A percentile compares a stretch with the other conserved stretches of the same genome.
Conservation (phyloP, 1,140 invertebrate species). For the Helicoverpa armigera region DNA sequence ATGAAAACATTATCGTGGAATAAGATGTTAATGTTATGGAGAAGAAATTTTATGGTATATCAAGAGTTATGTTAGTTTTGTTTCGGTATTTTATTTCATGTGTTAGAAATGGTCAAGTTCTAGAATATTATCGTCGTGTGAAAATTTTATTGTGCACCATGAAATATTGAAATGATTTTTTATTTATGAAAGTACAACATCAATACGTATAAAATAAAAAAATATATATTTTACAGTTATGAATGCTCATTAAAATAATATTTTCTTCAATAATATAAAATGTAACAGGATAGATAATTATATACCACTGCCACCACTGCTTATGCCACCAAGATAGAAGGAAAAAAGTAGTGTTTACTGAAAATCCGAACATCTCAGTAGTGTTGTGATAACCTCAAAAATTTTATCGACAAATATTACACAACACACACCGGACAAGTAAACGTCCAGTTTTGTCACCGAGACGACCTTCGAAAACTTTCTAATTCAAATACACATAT, state of each 20-base stretch:
- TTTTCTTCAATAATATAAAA: too few species aligned
- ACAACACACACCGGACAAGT: constrained; percentile 18
- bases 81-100: background rate
- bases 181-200: too few species aligned
- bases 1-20: background rate
- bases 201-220: too few species aligned
- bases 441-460: constrained; percentile 34
- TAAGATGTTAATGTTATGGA: background rate
- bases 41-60: background rate
- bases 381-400: constrained; percentile 4
- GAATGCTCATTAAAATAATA: too few species aligned
- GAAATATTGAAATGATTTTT: background rate
- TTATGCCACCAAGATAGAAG: too few species aligned
- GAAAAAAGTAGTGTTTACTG: too few species aligned
- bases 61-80: background rate
- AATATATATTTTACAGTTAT: too few species aligned
- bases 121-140: background rate
- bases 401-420: constrained; percentile 25
- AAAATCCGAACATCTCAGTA: background rate
- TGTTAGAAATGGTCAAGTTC: background rate
- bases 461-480: constrained; percentile 23
- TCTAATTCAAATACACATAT: constrained; percentile 36
- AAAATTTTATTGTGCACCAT: background rate
- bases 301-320: too few species aligned
- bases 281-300: too few species aligned